Base-by-base conservation (phyloP, 53 echinoderm and acorn worm species). In the Hippasteria phrygiana region DNA sequence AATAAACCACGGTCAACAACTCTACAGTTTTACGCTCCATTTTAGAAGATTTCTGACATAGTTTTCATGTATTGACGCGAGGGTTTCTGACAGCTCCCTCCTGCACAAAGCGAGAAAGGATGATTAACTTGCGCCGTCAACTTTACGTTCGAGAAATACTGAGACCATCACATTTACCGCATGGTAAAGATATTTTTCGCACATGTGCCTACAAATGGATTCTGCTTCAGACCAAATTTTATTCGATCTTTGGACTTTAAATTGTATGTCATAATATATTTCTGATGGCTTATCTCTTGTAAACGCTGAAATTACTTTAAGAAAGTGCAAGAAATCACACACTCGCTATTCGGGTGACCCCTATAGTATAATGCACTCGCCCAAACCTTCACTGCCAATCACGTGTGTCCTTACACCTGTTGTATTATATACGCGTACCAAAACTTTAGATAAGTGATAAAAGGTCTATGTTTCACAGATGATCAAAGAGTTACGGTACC, bases 311-410 rank as follows among this genome's bases (percentile, higher is more conserved):
- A 1, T 59, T 12, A 59, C n/a, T n/a, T n/a, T 1, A 4, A 59
- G 59, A 59, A 24, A 59, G 26, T 59, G n/a, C 1, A 59, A 59
- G 59, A 20, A 59, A 24, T 59, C 26, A 59, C 20, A 22, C 7
- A 59, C 16, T 0, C 9, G 26, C 43, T 2, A 13, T 28, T 31
- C 28, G 13, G 0, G 4, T 24, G 16, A 53, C 54, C 79, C 79
- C 62, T 55, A 42, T 24, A 9, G 17, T 79, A 39, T 20, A 79
- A 79, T 79, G 79, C 59, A 41, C 1, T 79, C 28, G 41, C 41
- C 79, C 43, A 38, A 0, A 36, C 26, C 39, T 18, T n/a, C 36
- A 45, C 53, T 78, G 37, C 77, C 77, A 78, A 78, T 78, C 55
- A 78, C 54, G 29, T 22, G 9, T 7, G 53, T 56, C 56, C 40